Conservation (phyloP, 2,888 invertebrate genomes). For the Scaptomyza tumidula region DNA sequence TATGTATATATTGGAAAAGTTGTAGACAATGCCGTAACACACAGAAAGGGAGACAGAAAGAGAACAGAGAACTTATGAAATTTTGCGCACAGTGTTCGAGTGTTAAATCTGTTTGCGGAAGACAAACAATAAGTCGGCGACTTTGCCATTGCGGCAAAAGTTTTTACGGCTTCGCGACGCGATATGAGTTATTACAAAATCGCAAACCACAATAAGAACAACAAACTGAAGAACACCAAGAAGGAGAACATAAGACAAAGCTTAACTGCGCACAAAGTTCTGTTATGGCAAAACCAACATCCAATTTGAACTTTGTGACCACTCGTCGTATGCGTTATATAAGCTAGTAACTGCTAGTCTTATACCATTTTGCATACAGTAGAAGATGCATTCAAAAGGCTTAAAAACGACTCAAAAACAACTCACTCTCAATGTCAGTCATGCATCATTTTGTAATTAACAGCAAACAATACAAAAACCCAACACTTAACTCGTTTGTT, state of each 20-base stretch:
- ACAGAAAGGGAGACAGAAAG: neutral
- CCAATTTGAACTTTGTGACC: conserved; percentile 35
- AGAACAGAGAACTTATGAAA: conserved; percentile 20
- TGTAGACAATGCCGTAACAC: conserved; percentile 17
- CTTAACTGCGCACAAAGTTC: conserved; percentile 28
- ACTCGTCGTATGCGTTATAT: conserved; percentile 53
- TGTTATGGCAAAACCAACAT: conserved; percentile 28
- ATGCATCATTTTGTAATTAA: conserved; percentile 53
- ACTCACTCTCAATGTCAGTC: conserved; percentile 47
- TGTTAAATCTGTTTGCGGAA: conserved; percentile 63
- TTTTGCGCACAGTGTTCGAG: conserved; percentile 27
- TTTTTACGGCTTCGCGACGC: conserved; percentile 55
- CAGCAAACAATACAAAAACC: conserved; percentile 23
- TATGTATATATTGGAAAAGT: conserved; percentile 36
- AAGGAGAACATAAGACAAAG: conserved; percentile 18
- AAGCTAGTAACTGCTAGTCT: conserved; percentile 3
- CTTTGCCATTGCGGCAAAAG: conserved; percentile 23
- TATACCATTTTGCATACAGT: conserved; percentile 22
- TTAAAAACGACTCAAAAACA: conserved; percentile 6
- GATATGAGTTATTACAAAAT: conserved; percentile 33
- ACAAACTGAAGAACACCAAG: conserved; percentile 12
- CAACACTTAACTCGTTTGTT: conserved; percentile 38
- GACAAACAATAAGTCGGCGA: conserved; percentile 37
- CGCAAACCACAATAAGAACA: conserved; percentile 44
- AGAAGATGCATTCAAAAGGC: conserved; percentile 5